Base-by-base conservation (phyloP, 92 coral and sea anemone species). In the Isaurus tuberculatus region DNA sequence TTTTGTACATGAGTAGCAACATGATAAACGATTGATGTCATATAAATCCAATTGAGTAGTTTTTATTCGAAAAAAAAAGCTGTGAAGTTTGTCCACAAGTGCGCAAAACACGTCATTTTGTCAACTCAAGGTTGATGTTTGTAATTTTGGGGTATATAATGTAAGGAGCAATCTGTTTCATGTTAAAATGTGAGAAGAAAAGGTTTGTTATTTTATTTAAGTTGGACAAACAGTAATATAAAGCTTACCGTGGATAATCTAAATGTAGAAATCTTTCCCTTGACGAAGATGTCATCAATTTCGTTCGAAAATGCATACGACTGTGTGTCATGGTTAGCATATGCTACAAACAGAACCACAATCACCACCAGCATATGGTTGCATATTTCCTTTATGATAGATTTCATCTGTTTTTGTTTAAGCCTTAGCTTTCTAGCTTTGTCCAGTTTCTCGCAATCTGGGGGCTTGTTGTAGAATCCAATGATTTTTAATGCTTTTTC, bases 261-360 rank as follows among this genome's bases (percentile, higher is more conserved):
- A 57, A 34, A 72, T 2, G 46, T 53, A 60, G 82, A 51, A 42
- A 32, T 72, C 13, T 72, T 88, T 20, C 97, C 92, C 22, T 68
- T 33, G 53, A 87, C 88, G 46, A 95, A 86, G n/a, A 90, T 65
- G 36, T 90, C 84, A 14, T 84, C 81, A 31, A 86, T 90, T 33
- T 91, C 94, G 26, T 86, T 81, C 70, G 79, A 94, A 86, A 91
- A 86, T 7, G 67, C 42, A 80, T 82, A 94, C 19, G 98, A 84
- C 73, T 87, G 84, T 23, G 83, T 30, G 57, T 95, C 98, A 28
- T 94, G 98, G 91, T 93, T 95, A 15, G 93, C 98, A 69, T 88
- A 93, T 36, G 98, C 98, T 30, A 95, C 98, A 27, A 91, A 83
- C 36, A 95, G 81, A 30, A 94, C 89, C 8, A 95, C 83, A 15